Evolutionary conservation across 2,797 vertebrate genomes (phyloP).

Genomic region (Sebastes hubbsi): DNA sequence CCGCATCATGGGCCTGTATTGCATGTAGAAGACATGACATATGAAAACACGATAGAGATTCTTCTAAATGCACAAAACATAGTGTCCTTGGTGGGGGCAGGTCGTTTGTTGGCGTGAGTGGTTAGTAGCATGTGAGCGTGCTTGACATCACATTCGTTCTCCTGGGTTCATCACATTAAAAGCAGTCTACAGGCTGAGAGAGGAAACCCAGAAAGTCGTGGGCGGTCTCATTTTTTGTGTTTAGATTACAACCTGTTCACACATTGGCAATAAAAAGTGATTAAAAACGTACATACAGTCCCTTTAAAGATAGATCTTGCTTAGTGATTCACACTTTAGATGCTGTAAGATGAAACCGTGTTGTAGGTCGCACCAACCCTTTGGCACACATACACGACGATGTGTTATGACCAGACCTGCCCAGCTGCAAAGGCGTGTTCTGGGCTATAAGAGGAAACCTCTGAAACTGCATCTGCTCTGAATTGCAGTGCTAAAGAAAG

Average conservation of each 20-base stretch:
- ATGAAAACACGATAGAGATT: background rate
- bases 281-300: too few species aligned
- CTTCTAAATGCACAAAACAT: constrained; percentile 8
- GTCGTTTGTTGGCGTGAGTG: too few species aligned
- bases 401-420: constrained; percentile 78
- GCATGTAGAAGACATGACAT: background rate
- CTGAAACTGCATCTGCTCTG: constrained; percentile 84
- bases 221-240: too few species aligned
- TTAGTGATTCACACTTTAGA: constrained; percentile 56
- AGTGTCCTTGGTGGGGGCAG: background rate
- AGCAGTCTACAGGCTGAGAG: too few species aligned
- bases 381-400: constrained; percentile 74
- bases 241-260: too few species aligned
- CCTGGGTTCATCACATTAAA: too few species aligned
- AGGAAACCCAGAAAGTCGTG: too few species aligned
- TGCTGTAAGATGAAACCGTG: constrained; percentile 78
- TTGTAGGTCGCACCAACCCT: constrained; percentile 66
- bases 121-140: too few species aligned
- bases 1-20: background rate
- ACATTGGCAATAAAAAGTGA: too few species aligned
- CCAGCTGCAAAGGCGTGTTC: constrained; percentile 82
- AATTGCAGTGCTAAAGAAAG: constrained; percentile 83
- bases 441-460: constrained; percentile 82
- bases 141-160: too few species aligned
- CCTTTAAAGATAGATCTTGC: constrained; percentile 19